Percentiles rank a stretch among this genome's conserved stretches.
Conservation (phyloP, 2,888 invertebrate species). For the Brachypalpus laphriformis region DNA sequence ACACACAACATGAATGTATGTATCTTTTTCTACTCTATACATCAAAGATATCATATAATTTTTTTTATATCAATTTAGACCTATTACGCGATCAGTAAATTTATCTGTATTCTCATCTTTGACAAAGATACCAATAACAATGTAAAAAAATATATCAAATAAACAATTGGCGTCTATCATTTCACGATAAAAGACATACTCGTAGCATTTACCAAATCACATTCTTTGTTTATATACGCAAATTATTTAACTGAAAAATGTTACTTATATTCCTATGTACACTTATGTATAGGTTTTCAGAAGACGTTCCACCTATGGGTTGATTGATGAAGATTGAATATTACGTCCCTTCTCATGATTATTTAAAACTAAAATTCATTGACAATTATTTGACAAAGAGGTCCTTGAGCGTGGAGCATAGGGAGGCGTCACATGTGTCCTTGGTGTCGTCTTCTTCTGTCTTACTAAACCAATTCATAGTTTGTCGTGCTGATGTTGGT, state of each 20-base stretch:
- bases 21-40: conserved; percentile 62
- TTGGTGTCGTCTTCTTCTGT: conserved; percentile 87
- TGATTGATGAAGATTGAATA: conserved; percentile 6
- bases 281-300: conserved; percentile 2
- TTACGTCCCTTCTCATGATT: conserved; percentile 73
- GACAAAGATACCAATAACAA: conserved; percentile 65
- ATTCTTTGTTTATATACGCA: conserved; percentile 34
- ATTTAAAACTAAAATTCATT: conserved; percentile 77
- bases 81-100: conserved; percentile 70
- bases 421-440: conserved; percentile 90
- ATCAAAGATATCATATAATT: conserved; percentile 46
- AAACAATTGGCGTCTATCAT: conserved; percentile 49
- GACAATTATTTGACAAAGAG: conserved; percentile 90
- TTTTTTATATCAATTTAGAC: conserved; percentile 63
- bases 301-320: background rate
- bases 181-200: conserved; percentile 47
- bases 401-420: conserved; percentile 93
- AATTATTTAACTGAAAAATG: conserved; percentile 19
- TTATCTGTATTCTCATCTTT: conserved; percentile 49
- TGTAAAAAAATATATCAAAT: conserved; percentile 68
- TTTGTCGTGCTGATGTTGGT: conserved; percentile 79
- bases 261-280: conserved; percentile 30
- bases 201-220: conserved; percentile 58
- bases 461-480: conserved; percentile 85
- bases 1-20: conserved; percentile 46